Base-by-base conservation (phyloP, 2,888 invertebrate genomes). In the Eupithecia subfuscata region DNA sequence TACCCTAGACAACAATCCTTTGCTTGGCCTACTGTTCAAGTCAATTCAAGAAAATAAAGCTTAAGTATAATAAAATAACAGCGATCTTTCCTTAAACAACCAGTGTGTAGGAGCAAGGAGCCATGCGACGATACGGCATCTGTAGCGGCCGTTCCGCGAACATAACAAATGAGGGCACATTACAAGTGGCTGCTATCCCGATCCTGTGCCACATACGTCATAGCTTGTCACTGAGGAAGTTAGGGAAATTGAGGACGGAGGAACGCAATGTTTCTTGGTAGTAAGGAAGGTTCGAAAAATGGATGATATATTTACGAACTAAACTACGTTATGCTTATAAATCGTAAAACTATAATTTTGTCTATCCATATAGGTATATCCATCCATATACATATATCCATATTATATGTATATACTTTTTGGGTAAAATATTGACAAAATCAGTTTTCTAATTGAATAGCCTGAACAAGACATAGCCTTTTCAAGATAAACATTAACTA, bases 91-190 rank as follows among this genome's bases (percentile, higher is more conserved):
- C n/a, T 9, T 22, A 56, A 56, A 12, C 12, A 52, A 22, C 12
- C 56, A 56, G 4, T 40, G 40, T 40, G 40, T 40, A 40, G 8
- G 6, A 9, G 9, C 40, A 40, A 40, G 22, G 68, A 68, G 67
- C 72, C 65, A 67, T n/a, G 25, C 37, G 2, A 56, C 16, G 4
- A 88, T 89, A 90, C 90, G 87, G 82, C 86, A 87, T 86, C 63
- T 69, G 69, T 69, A 71, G 25, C 70, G 89, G 87, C 87, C 88
- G 90, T 92, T 91, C 89, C 88, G 88, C 90, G 83, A 89, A 91
- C 86, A 88, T 93, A 92, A 93, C 92, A 94, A 94, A 95, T 93
- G 93, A 89, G 88, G 83, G 80, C 82, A 82, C 90, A 92, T 93
- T 92, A 91, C 88, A 86, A 85, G 85, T 85, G 87, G 84, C 83